Evolutionary conservation across 1,140 invertebrate genomes (phyloP).

Genomic region (Halyomorpha halys): DNA sequence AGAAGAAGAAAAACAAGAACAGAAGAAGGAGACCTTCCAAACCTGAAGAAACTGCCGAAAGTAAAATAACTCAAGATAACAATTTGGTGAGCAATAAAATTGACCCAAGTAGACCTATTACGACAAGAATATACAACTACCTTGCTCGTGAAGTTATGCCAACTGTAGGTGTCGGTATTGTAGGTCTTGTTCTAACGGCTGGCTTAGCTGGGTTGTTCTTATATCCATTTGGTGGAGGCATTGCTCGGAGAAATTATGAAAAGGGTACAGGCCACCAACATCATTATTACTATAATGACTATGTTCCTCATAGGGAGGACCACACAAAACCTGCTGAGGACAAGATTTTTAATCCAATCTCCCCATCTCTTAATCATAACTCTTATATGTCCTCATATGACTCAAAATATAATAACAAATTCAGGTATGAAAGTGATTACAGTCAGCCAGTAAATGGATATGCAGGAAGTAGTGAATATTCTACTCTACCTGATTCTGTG

Average conservation of each 20-base stretch:
- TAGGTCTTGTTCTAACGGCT: constrained; percentile 56
- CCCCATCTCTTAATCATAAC: constrained; percentile 42
- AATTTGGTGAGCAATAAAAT: constrained; percentile 41
- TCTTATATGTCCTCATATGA: constrained; percentile 40
- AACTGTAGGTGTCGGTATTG: constrained; percentile 60
- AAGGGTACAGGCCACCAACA: constrained; percentile 26
- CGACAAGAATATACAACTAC: constrained; percentile 65
- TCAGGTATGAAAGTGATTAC: constrained; percentile 27
- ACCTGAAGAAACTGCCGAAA: constrained; percentile 33
- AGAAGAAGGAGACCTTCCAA: constrained; percentile 42
- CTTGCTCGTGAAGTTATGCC: constrained; percentile 67
- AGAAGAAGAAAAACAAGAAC: constrained; percentile 47
- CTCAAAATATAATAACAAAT: constrained; percentile 41
- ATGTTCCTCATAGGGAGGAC: constrained; percentile 28
- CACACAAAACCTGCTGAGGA: constrained; percentile 48
- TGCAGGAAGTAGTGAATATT: constrained; percentile 27
- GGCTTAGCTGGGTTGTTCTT: constrained; percentile 64
- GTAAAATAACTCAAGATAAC: constrained; percentile 40
- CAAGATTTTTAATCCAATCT: constrained; percentile 58
- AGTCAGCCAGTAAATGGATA: constrained; percentile 26
- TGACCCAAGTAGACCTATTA: constrained; percentile 42
- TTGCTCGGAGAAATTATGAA: constrained; percentile 40
- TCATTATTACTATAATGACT: constrained; percentile 31
- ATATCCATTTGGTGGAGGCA: constrained; percentile 52
- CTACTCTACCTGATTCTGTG: constrained; percentile 25